phyloP scores from a whole-genome alignment of 1,140 invertebrate species.

The Caenorhabditis briggsae region DNA sequence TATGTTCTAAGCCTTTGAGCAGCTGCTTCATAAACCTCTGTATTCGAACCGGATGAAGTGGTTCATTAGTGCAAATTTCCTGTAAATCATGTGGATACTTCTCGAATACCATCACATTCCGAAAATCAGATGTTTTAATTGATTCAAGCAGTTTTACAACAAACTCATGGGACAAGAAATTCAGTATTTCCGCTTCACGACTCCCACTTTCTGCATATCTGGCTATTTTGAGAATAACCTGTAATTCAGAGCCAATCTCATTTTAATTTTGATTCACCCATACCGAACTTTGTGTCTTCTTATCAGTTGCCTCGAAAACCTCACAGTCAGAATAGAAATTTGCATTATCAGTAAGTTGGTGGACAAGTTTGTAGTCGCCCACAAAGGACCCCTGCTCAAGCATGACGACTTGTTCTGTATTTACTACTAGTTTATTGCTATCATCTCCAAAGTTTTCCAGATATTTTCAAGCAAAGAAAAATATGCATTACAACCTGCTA shows the following conservation, averaged over 20 bases:
- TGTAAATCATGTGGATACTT: constrained; percentile 1
- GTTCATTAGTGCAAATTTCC: neutral
- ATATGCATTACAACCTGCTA: too few species aligned
- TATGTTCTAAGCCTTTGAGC: neutral
- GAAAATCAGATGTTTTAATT: neutral
- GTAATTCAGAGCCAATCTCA: neutral
- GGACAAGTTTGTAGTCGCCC: neutral
- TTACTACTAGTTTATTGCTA: too few species aligned
- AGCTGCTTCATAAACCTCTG: constrained; percentile 9
- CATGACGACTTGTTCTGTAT: neutral
- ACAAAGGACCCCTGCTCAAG: neutral
- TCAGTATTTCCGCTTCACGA: neutral
- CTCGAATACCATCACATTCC: constrained; percentile 1
- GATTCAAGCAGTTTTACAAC: neutral
- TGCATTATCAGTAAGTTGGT: neutral
- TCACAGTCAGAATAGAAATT: constrained; percentile 13
- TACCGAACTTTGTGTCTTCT: neutral
- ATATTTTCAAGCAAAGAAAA: too few species aligned
- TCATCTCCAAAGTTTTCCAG: too few species aligned
- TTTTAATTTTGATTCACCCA: neutral
- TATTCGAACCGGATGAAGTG: neutral
- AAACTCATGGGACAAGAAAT: neutral
- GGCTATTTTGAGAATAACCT: neutral
- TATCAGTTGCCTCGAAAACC: neutral
- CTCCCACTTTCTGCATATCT: neutral